Evolutionary conservation across 2,888 invertebrate species (phyloP).

Genomic region (Ferdinandea cuprea): DNA sequence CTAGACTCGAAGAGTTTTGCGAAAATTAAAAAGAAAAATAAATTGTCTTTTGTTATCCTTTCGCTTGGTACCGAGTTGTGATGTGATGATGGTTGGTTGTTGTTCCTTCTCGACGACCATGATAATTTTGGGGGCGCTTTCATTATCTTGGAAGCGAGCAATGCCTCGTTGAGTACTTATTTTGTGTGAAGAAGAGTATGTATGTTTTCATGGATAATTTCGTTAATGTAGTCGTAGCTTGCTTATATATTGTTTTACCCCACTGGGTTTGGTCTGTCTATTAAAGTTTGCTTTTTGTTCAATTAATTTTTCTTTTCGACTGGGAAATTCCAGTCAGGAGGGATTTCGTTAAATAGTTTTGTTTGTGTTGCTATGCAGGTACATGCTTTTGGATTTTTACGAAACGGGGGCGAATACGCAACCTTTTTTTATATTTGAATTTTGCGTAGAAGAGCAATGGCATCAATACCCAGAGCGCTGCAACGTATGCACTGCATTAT

Average conservation of each 20-base stretch:
- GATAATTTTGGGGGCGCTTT: neutral
- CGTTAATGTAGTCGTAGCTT: neutral
- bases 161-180: neutral
- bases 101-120: neutral
- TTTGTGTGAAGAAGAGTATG: conserved; percentile 14
- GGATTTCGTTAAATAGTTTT: too few relatives aligned
- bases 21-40: conserved; percentile 6
- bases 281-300: neutral
- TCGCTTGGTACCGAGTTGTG: neutral
- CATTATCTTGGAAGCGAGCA: neutral
- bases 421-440: too few relatives aligned
- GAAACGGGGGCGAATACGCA: neutral
- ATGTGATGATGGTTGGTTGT: neutral
- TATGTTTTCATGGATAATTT: conserved; percentile 37
- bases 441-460: too few relatives aligned
- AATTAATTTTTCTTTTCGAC: neutral
- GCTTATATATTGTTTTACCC: conserved; percentile 22
- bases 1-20: neutral
- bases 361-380: too few relatives aligned
- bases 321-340: too few relatives aligned
- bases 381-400: too few relatives aligned
- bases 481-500: too few relatives aligned
- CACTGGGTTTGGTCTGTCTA: too few relatives aligned
- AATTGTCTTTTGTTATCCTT: neutral
- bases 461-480: too few relatives aligned